Evolutionary conservation across 2,797 vertebrate genomes (phyloP), one percentile per base, ranked within the genome.

Genomic region (Rhinogobio ventralis): DNA sequence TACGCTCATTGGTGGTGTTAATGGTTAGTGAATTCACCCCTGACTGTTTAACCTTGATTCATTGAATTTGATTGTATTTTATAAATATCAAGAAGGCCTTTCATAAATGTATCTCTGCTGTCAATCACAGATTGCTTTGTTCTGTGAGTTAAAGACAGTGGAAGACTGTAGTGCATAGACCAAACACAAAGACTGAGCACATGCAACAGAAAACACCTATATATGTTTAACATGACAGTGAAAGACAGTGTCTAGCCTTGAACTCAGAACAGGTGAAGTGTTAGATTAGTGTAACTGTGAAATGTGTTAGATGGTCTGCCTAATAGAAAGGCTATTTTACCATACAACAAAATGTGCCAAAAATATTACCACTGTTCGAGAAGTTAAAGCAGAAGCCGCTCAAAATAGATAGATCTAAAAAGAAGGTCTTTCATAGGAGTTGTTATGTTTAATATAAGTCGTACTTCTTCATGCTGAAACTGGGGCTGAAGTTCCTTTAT

Each of bases 401-500:
- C 73, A 67, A 46, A 75, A 64, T 55, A 60, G 39, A 81, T 11
- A 55, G 33, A 30, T 81, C 49, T 60, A 46, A 69, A 25, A 66
- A 11, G 42, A 36, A 25, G 62, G 46, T 76, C 60, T 67, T 55
- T 7, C 11, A 45, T 45, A 78, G 46, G 33, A 75, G 72, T 55
- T 39, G 30, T 81, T 82, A 17, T 3, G 15, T 80, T 39, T 79
- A 13, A 42, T 82, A 28, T 74, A 67, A 69, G 39, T 76, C 60
- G 30, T 8, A 78, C 46, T 87, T 81, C 72, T 79, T 85, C 87
- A 87, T 86, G 81, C 81, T 85, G 62, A 88, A 66, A 88, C 71
- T 72, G 78, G 85, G 78, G 79, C 87, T 89, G 83, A 75, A 74
- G 53, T 80, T 81, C 85, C 91, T 94, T 93, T 33, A 96, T 99